These are phyloP conservation scores for Leptinotarsa texana DNA, from an alignment of 1,140 invertebrate species.

Conservation along the genomic window DNA sequence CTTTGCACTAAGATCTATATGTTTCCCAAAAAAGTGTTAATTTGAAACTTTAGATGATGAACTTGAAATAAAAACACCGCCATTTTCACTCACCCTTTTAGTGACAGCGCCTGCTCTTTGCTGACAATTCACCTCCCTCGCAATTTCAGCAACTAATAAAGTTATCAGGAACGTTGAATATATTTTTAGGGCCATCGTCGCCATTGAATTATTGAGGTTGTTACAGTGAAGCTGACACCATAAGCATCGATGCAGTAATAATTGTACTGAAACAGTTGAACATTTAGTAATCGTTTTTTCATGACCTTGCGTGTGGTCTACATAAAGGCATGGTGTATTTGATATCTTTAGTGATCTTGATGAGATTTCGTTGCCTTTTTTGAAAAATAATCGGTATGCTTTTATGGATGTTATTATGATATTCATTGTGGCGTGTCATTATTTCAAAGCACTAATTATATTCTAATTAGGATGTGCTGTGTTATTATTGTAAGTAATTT, in stretches of 20 bases:
- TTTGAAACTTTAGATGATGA: background rate
- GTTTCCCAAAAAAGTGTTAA: background rate
- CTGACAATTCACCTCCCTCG: background rate
- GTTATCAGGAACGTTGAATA: background rate
- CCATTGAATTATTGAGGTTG: background rate
- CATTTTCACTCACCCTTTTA: slow-evolving; percentile 1
- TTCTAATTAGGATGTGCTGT: background rate
- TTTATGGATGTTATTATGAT: slow-evolving; percentile 12
- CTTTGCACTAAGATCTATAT: background rate
- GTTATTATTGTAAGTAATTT: too few relatives aligned
- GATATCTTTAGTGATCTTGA: slow-evolving; percentile 4
- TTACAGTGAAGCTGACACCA: background rate
- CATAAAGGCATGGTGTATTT: background rate
- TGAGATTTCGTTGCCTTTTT: slow-evolving; percentile 10
- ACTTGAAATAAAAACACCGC: background rate
- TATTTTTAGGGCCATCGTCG: background rate
- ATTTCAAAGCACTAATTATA: background rate
- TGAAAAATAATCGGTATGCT: background rate
- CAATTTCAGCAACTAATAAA: slow-evolving; percentile 8
- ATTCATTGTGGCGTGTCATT: slow-evolving; percentile 9
- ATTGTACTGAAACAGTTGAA: background rate
- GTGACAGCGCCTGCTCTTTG: background rate
- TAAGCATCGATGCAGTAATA: background rate
- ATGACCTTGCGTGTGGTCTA: slow-evolving; percentile 5
- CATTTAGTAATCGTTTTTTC: background rate